Conservation (phyloP, 2,113 vertebrate species). For the Nettapus auritus region DNA sequence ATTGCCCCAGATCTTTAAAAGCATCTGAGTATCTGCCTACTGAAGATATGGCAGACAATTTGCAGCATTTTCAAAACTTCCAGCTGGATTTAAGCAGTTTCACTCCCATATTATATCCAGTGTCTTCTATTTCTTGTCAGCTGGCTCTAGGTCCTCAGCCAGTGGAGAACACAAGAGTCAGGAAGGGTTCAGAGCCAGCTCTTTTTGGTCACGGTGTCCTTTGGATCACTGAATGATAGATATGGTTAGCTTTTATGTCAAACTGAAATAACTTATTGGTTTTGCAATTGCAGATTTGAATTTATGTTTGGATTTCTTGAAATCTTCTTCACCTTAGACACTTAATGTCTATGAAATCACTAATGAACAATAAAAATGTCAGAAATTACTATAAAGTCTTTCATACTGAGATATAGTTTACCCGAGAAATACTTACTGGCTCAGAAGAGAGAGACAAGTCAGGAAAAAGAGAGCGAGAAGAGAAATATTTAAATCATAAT, state of each 20-base stretch:
- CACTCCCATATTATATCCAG: neutral
- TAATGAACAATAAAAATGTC: neutral
- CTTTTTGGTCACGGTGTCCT: neutral
- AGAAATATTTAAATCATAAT: accelerated
- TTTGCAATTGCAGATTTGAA: neutral
- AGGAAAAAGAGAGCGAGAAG: accelerated
- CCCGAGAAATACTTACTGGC: neutral
- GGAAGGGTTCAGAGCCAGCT: neutral
- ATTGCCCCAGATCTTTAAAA: neutral
- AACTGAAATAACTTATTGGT: neutral
- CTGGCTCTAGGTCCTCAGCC: neutral
- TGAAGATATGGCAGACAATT: neutral
- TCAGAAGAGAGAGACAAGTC: neutral
- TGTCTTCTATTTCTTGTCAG: neutral
- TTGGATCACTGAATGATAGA: neutral
- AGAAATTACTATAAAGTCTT: neutral
- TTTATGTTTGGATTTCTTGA: neutral
- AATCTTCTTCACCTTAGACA: neutral
- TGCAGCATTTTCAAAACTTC: neutral
- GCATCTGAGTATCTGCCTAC: neutral
- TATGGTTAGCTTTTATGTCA: neutral
- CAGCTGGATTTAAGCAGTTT: neutral
- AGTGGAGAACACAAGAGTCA: neutral
- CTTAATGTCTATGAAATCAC: neutral
- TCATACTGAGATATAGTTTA: neutral